Base-by-base conservation (phyloP, 2,797 vertebrate species). In the Lycodopsis pacificus region DNA sequence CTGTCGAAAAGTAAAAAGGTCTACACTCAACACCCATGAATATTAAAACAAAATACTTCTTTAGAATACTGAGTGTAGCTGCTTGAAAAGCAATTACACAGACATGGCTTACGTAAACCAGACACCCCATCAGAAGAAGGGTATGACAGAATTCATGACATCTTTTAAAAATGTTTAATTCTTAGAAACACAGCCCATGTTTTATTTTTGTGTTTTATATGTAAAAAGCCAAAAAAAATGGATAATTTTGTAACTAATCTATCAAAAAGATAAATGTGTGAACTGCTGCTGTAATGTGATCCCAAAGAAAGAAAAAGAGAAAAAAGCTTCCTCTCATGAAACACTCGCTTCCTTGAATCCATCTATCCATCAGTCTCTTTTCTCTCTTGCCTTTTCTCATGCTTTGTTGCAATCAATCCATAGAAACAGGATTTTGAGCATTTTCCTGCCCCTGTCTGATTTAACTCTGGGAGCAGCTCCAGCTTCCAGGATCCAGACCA, bases 321-420 rank as follows among this genome's bases (percentile, higher is more conserved):
- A 19, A 46, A 46, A 48, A 48, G 19, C 46, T 49, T 49, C 19
- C 3, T 49, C 19, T 56, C 20, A 13, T 48, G 40, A 82, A 81
- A 54, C 34, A 13, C 46, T 66, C 42, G 1, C 54, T 58, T 71
- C 36, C 54, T 70, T 15, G 7, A 68, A 81, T 69, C 71, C 71
- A 73, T 83, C 67, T 70, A 73, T 83, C 70, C 65, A 81, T 85
- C 76, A 54, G 13, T 75, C 44, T 70, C 70, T 56, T 79, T 65
- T 54, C 49, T 69, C 61, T 30, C 62, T 54, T 9, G 17, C 46
- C 65, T 40, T 54, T 57, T 32, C 42, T 51, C 67, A 68, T 0
- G 10, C 54, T 65, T 67, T 32, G 15, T 63, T 76, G 58, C 65
- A 89, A 88, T 90, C 85, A 88, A 53, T 74, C 68, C 48, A 42